These are phyloP conservation scores for Baccha elongata DNA, from an alignment of 2,888 invertebrate species.

Conservation along the genomic window DNA sequence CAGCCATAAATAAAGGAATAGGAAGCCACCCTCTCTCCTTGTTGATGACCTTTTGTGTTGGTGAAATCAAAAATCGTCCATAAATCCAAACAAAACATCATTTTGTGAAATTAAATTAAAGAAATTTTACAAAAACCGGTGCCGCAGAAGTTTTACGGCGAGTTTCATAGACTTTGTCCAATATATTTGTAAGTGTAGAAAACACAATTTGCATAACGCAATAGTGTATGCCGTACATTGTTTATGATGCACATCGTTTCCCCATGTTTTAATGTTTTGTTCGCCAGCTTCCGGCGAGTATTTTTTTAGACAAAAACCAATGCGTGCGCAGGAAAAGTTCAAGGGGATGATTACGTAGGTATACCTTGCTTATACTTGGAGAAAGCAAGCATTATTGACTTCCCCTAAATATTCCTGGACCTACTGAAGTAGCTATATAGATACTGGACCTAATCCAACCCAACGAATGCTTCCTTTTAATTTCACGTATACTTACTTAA, in stretches of 20 bases:
- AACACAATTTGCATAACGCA: slow-evolving; percentile 59
- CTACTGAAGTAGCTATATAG: slow-evolving; percentile 15
- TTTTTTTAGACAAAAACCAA: neutral
- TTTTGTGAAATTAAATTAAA: neutral
- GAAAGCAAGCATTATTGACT: slow-evolving; percentile 26
- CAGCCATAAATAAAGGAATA: slow-evolving; percentile 3
- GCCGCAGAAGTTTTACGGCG: neutral
- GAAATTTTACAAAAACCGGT: neutral
- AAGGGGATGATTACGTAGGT: slow-evolving; percentile 68
- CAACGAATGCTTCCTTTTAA: slow-evolving; percentile 47
- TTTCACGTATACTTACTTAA: slow-evolving; percentile 23
- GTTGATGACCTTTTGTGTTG: slow-evolving; percentile 33
- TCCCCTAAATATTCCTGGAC: slow-evolving; percentile 59
- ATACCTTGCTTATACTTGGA: slow-evolving; percentile 51
- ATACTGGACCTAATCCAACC: slow-evolving; percentile 53
- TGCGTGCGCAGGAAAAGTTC: slow-evolving; percentile 74
- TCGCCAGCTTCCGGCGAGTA: slow-evolving; percentile 43
- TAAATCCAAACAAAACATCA: slow-evolving; percentile 53
- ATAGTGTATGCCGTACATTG: slow-evolving; percentile 21
- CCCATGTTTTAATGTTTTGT: slow-evolving; percentile 27
- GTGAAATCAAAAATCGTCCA: slow-evolving; percentile 45
- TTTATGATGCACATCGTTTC: slow-evolving; percentile 46
- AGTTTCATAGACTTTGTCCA: too few species aligned
- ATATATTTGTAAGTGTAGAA: neutral
- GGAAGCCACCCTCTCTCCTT: slow-evolving; percentile 15